phyloP scores from a whole-genome alignment of 2,113 vertebrate genomes.

The Noturus placidus region DNA sequence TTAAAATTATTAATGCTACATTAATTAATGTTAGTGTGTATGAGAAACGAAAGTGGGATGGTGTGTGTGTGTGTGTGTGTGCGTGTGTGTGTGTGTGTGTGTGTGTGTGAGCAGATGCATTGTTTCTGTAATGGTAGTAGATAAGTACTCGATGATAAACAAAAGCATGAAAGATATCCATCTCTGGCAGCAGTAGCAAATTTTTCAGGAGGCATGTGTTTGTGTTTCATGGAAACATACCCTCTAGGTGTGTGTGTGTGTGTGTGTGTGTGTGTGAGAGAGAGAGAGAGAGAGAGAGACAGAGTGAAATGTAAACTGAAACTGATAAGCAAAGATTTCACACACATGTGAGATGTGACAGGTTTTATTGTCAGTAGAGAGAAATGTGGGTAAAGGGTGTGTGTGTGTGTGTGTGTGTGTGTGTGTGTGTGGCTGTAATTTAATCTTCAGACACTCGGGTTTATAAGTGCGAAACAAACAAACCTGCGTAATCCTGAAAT shows the following conservation, averaged over 20 bases:
- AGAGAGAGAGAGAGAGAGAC: too few species aligned
- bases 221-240: background rate
- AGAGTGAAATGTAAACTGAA: background rate
- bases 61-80: background rate
- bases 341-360: background rate
- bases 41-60: background rate
- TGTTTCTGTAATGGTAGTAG: conserved; percentile 2
- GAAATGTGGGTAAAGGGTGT: background rate
- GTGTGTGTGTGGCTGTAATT: background rate
- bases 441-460: background rate
- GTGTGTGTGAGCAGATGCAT: background rate
- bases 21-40: background rate
- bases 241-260: background rate
- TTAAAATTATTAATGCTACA: background rate
- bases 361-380: background rate
- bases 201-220: background rate
- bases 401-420: background rate
- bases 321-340: background rate
- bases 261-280: background rate
- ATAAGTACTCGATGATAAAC: background rate
- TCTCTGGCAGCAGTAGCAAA: background rate
- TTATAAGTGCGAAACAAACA: background rate
- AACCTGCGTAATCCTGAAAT: too few species aligned
- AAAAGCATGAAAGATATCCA: conserved; percentile 8
- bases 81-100: conserved; percentile 5